phyloP scores from a whole-genome alignment of 2,888 invertebrate species.

The Conus canariensis region DNA sequence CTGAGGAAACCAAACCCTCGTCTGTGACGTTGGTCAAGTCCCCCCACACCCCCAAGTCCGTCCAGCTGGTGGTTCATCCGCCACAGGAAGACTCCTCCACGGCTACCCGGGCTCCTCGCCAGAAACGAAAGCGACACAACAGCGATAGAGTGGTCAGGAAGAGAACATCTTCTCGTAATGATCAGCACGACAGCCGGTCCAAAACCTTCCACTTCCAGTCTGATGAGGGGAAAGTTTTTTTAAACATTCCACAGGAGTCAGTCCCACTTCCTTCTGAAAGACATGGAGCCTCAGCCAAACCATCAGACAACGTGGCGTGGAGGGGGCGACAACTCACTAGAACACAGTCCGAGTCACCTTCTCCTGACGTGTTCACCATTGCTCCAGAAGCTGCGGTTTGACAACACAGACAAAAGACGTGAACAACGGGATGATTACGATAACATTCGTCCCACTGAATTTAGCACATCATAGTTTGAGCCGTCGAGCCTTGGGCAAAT shows the following conservation, averaged over 20 bases:
- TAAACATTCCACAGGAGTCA: background rate
- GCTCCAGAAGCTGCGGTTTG: no score
- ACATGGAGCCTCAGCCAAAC: background rate
- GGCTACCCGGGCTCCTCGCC: background rate
- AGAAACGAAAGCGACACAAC: conserved; percentile 30
- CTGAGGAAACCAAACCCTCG: background rate
- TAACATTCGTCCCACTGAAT: no score
- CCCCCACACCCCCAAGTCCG: conserved; percentile 1
- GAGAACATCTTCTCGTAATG: no score
- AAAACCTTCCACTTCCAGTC: background rate
- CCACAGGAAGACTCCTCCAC: background rate
- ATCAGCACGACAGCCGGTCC: background rate
- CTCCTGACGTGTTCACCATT: conserved; percentile 38
- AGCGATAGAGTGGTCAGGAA: background rate
- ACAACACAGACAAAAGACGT: no score
- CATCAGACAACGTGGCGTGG: background rate
- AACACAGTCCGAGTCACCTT: background rate
- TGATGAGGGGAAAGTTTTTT: background rate
- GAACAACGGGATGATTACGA: no score
- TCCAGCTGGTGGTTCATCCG: background rate
- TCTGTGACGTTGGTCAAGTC: background rate
- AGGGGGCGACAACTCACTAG: background rate
- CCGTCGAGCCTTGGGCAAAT: no score
- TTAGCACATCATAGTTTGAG: no score
- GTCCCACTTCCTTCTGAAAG: background rate